Base-by-base conservation (phyloP, 1,140 invertebrate genomes). In the Thrips palmi region DNA sequence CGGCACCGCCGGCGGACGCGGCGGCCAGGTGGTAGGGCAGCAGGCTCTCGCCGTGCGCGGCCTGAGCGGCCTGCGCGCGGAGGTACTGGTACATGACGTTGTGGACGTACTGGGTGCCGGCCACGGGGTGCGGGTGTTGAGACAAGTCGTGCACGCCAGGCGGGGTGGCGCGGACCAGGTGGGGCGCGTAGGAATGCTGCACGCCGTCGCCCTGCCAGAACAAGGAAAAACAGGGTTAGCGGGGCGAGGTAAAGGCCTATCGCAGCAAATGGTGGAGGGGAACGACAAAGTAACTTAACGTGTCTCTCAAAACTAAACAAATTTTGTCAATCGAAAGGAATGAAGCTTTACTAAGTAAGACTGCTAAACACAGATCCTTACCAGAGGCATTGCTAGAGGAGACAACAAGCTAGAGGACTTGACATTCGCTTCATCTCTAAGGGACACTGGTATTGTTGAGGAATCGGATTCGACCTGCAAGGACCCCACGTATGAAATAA, bases 61-160 rank as follows among this genome's bases (percentile, higher is more conserved):
- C 48, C 8, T 66, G 63, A 5, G 67, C 63, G 14, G 65, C 60
- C 17, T 71, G 69, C 0, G 68, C 69, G 12, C 77, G 66, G 30
- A 81, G 59, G 48, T 74, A 79, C 52, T 81, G 53, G 47, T 82
- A 74, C 11, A 71, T 55, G 33, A 71, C 65, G 45, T 72, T 63
- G 48, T 54, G 51, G 11, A 57, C 40, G 29, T 49, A 55, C 42
- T 55, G 52, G 29, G 49, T 23, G 2, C 42, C 39, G 3, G 43
- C 21, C 15, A 27, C 43, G 15, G 43, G 45, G 17, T 75, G 72
- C 51, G 76, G 70, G 48, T 70, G 67, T 52, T 71, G 58, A 20
- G 64, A 47, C 22, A 53, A 52, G 38, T 57, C 56, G 37, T 58
- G 61, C 10, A 60, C 58, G 12, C 60, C 57, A 18, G 37, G 7